A percentile compares a stretch with the other conserved stretches of the same genome.
phyloP scores from a whole-genome alignment of 2,797 vertebrate species.

The Coracias cyanogaster region DNA sequence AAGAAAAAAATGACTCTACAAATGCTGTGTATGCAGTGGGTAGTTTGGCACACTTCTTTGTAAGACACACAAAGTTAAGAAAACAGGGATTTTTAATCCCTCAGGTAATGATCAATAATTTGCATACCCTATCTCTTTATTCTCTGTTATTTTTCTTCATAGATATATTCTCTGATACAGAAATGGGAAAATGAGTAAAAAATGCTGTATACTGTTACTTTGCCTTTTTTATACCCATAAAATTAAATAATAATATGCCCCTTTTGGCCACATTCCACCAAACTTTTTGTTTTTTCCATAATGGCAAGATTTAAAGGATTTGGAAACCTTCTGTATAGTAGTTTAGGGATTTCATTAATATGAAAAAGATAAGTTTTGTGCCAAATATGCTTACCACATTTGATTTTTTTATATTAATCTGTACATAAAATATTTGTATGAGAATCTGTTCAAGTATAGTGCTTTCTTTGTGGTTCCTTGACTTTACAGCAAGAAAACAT shows the following conservation, averaged over 20 bases:
- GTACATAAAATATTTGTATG: not conserved
- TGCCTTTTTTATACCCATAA: not conserved
- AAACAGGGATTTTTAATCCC: accelerated
- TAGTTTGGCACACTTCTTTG: not conserved
- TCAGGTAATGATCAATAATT: not conserved
- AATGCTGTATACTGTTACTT: not conserved
- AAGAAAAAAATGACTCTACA: not conserved
- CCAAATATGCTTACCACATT: not conserved
- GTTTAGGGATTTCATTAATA: not conserved
- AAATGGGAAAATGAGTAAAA: not conserved
- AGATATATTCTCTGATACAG: not conserved
- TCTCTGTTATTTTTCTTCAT: not conserved
- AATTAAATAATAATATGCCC: not conserved
- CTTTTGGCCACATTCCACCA: not conserved
- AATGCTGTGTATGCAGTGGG: not conserved
- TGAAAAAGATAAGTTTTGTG: not conserved
- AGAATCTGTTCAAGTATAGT: not conserved
- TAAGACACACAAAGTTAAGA: not conserved
- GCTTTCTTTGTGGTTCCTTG: not conserved
- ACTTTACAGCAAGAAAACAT: not conserved
- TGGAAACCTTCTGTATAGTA: not conserved
- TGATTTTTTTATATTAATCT: not conserved
- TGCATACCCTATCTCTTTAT: not conserved
- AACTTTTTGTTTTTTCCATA: not conserved
- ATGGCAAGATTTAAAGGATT: not conserved